These are phyloP conservation scores for Eugnorisma glareosa DNA, from an alignment of 2,888 invertebrate species.

Conservation along the genomic window DNA sequence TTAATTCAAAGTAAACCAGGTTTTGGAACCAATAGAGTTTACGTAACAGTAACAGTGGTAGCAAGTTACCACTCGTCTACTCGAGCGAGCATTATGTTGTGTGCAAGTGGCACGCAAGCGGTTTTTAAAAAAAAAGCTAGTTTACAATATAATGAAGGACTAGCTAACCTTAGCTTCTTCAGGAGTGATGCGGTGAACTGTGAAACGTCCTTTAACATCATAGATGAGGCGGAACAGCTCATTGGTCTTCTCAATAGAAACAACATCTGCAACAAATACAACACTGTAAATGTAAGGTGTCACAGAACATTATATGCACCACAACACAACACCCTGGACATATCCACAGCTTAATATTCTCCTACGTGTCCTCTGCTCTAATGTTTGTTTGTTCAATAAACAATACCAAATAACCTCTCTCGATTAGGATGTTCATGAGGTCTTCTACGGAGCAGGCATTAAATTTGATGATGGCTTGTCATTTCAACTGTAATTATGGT, in stretches of 20 bases:
- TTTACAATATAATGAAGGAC: background rate
- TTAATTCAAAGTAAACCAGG: no score
- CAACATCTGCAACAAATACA: constrained; percentile 95
- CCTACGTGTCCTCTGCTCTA: background rate
- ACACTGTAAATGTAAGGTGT: background rate
- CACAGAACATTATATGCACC: background rate
- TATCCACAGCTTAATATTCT: background rate
- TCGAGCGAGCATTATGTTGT: background rate
- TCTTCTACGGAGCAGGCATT: background rate
- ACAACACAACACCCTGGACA: background rate
- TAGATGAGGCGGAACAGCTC: constrained; percentile 99
- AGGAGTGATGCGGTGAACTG: constrained; percentile 98
- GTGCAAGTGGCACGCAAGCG: background rate
- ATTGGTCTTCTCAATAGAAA: constrained; percentile 99
- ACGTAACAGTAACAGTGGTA: no score
- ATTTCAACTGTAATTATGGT: background rate
- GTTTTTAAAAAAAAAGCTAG: background rate
- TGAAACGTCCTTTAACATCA: constrained; percentile 99
- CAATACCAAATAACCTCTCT: constrained; percentile 9
- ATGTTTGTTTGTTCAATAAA: background rate
- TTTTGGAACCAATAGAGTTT: no score
- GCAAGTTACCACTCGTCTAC: no score
- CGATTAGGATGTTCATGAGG: background rate
- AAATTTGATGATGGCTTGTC: background rate
- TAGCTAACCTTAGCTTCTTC: constrained; percentile 97